Base-by-base conservation (phyloP, 2,888 invertebrate genomes). In the Podabrus alpinus region DNA sequence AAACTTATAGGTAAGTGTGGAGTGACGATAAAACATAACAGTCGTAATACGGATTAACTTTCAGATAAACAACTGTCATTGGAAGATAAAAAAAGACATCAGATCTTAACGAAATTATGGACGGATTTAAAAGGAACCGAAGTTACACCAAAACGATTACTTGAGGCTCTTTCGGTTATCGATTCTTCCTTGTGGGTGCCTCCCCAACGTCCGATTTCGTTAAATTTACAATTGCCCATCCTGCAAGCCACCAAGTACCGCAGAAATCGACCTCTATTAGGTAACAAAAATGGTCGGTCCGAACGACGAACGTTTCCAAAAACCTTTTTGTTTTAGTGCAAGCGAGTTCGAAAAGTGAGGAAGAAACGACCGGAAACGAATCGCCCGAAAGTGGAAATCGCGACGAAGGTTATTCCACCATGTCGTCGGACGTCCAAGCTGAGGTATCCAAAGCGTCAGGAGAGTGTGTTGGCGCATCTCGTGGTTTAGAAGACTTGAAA, bases 401-500 rank as follows among this genome's bases (percentile, higher is more conserved):
- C 80, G 94, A 94, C 88, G 94, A 94, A 85, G 94, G 94, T 15
- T 94, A 94, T 86, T 94, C 94, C 75, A 94, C 94, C 4, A 94
- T 94, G 94, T 94, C 94, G 11, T 94, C 94, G 78, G 94, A 94
- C 84, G 93, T 94, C 1, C 94, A 94, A 86, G 92, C 92, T 0
- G 93, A 93, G 82, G 92, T 92, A 1, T 91, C 91, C 0, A 83
- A 88, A 59, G 83, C 84, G 29, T 90, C 79, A 15, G 79, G 78
- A 13, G 80, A 78, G 15, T 74, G 69, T n/a, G 75, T 71, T 9
- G 78, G 76, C 9, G 88, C 90, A 78, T 88, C 90, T 78, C 85
- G 92, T 74, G 91, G 91, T 9, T 86, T 94, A 9, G 93, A 94
- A 78, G 93, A 93, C 83, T 89, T 94, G 29, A 93, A 93, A 85